Evolutionary conservation across 2,888 invertebrate genomes (phyloP), one percentile per base, ranked within the genome.

Genomic region (Diloba caeruleocephala): DNA sequence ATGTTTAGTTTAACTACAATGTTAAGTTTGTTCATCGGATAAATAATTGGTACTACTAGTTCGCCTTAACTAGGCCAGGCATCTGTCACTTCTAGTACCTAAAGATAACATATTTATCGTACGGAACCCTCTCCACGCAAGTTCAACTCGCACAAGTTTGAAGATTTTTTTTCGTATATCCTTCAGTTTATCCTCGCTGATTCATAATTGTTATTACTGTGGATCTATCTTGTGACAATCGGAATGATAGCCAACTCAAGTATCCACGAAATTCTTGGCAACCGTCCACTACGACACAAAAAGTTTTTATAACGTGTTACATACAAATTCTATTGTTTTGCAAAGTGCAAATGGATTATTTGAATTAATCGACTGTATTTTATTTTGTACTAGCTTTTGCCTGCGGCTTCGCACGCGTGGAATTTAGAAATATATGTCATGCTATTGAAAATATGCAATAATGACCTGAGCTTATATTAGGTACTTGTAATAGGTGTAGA

Each of bases 231-330:
- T 63, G 52, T 65, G 73, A 71, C 63, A 74, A 71, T 72, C 48
- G 49, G 43, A 74, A 60, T 46, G 53, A 70, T 69, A 69, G 55
- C 44, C 41, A 33, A 39, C 49, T 57, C 36, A 62, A 55, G 45
- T 54, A 69, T 73, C 64, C 54, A 36, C 15, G 36, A 45, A 43
- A 71, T 57, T 60, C 51, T 72, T 81, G 79, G 79, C 79, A 55
- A 1, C 0, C 0, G 4, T 33, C 57, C 74, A 54, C 9, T 15
- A 32, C 9, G 10, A 25, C 38, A 37, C 9, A 25, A 56, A 53
- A 43, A 41, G 48, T 50, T 44, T 62, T 55, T 54, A 65, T 48
- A 51, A 56, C 39, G 54, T 69, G 56, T 54, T 41, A 63, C 42
- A 39, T 53, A 36, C 3, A 37, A 45, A 43, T 48, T 23, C 53